Conservation (phyloP, 2,797 vertebrate genomes). For the Sparidentex hasta region DNA sequence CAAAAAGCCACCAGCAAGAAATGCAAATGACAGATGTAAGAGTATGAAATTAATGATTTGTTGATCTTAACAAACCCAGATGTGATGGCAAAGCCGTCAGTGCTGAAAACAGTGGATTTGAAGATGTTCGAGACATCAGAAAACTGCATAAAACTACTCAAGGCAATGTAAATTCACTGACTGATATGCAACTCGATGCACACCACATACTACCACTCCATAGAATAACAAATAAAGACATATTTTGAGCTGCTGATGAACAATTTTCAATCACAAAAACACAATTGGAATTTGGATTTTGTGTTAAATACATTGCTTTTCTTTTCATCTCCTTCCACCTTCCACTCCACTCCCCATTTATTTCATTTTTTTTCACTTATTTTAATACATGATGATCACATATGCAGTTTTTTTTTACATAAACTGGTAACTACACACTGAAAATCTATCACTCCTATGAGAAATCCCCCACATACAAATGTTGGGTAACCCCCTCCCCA, state of each 20-base stretch:
- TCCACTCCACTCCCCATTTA: not conserved
- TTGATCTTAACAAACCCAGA: too few species aligned
- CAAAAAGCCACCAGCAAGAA: too few species aligned
- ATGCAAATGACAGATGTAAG: too few species aligned
- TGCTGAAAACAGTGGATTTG: too few species aligned
- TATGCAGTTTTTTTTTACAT: constrained; percentile 30
- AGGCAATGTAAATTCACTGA: not conserved
- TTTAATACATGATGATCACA: constrained; percentile 4
- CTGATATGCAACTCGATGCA: not conserved
- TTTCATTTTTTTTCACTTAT: not conserved
- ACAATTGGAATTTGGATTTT: not conserved
- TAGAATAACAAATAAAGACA: not conserved
- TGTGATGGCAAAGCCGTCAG: too few species aligned
- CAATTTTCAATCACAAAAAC: too few species aligned
- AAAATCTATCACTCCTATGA: constrained; percentile 20
- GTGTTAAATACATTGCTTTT: not conserved
- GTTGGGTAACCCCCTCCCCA: constrained; percentile 11
- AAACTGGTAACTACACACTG: constrained; percentile 16
- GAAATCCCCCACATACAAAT: constrained; percentile 31
- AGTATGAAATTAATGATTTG: too few species aligned
- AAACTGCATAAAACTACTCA: not conserved
- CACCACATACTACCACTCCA: not conserved
- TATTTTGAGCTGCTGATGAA: not conserved
- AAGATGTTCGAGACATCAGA: not conserved
- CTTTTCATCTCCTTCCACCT: not conserved